A percentile compares a stretch with the other conserved stretches of the same genome.
Evolutionary conservation across 2,888 invertebrate genomes (phyloP).

Genomic region (Helobdella robusta): DNA sequence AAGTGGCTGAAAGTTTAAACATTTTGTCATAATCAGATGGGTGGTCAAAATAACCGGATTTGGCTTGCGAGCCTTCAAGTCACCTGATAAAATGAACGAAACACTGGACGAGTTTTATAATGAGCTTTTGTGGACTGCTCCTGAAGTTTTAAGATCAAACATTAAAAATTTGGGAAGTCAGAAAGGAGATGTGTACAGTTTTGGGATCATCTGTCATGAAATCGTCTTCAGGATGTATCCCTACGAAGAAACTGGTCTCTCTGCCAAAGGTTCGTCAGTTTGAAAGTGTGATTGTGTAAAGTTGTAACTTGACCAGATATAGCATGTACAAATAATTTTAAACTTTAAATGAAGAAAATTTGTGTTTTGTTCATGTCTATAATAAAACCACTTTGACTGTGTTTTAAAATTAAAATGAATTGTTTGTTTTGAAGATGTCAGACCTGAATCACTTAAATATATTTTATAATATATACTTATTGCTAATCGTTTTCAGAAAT

Average conservation of each 20-base stretch:
- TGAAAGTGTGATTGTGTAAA: too few species aligned
- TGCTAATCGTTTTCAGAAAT: constrained; percentile 3
- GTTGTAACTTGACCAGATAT: too few species aligned
- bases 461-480: too few species aligned
- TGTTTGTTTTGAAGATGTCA: too few species aligned
- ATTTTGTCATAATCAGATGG: constrained; percentile 6
- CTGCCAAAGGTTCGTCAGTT: constrained; percentile 9
- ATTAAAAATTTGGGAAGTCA: constrained; percentile 17
- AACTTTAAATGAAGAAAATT: too few species aligned
- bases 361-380: too few species aligned
- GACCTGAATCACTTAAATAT: too few species aligned
- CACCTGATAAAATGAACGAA: not conserved
- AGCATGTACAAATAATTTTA: too few species aligned
- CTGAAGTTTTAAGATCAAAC: constrained; percentile 21
- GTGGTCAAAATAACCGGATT: constrained; percentile 12
- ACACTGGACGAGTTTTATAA: constrained; percentile 5
- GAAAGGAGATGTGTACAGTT: constrained; percentile 29
- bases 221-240: constrained; percentile 21
- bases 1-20: too few species aligned
- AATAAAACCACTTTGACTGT: too few species aligned
- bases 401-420: not conserved
- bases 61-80: not conserved
- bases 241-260: not conserved
- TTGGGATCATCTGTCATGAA: constrained; percentile 21
- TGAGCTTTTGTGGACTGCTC: constrained; percentile 28